phyloP scores from a whole-genome alignment of 2,113 vertebrate species.

The Scophthalmus maximus region DNA sequence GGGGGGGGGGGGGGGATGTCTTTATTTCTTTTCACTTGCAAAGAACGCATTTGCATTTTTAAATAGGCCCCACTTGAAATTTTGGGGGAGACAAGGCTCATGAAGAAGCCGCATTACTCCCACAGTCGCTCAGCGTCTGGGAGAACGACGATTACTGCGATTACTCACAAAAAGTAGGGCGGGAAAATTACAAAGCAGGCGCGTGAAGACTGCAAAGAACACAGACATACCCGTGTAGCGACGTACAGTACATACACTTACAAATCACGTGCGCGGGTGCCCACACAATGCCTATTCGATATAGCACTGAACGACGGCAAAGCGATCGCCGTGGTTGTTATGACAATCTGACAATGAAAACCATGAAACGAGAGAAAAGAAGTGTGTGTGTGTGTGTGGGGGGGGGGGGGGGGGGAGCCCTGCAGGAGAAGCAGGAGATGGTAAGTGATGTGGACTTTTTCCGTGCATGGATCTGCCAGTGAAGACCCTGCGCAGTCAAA shows the following conservation, averaged over 20 bases:
- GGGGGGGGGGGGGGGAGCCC: background rate
- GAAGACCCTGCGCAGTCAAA: background rate
- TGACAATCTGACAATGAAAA: conserved; percentile 34
- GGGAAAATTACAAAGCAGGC: background rate
- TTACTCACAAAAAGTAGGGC: background rate
- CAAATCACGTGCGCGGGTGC: conserved; percentile 21
- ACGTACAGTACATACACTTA: conserved; percentile 9
- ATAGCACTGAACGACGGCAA: background rate
- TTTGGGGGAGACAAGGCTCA: background rate
- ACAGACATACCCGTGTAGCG: background rate
- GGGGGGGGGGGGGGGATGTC: background rate
- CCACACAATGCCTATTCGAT: conserved; percentile 42
- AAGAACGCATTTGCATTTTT: conserved; percentile 22
- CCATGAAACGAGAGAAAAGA: conserved; percentile 17
- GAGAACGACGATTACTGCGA: no score
- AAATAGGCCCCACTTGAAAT: conserved; percentile 2
- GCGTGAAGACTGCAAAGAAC: conserved; percentile 2
- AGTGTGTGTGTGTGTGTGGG: background rate
- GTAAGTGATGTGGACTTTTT: conserved; percentile 47
- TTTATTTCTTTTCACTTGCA: conserved; percentile 1
- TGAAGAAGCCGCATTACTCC: conserved; percentile 8
- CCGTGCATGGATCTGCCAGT: conserved; percentile 23
- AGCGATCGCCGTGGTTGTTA: conserved; percentile 45
- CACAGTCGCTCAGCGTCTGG: conserved; percentile 1
- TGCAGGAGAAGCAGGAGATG: conserved; percentile 15